phyloP scores from a whole-genome alignment of 2,113 vertebrate species.

The Cariama cristata region DNA sequence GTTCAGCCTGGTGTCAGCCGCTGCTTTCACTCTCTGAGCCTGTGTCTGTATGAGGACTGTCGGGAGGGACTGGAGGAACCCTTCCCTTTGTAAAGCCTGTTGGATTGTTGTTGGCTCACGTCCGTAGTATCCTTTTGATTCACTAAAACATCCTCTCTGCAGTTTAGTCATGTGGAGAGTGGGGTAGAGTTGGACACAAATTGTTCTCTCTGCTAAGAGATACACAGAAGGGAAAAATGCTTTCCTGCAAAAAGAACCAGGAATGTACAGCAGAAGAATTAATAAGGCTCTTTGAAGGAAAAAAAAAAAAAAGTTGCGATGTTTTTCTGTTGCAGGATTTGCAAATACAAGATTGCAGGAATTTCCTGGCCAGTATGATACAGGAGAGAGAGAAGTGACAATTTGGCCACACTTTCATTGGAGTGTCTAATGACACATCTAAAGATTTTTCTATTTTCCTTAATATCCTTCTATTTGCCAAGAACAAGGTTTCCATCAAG shows the following conservation, averaged over 20 bases:
- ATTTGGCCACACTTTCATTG: background rate
- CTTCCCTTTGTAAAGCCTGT: background rate
- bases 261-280: background rate
- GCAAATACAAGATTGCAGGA: background rate
- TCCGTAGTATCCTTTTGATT: background rate
- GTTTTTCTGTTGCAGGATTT: background rate
- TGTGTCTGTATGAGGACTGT: background rate
- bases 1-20: background rate
- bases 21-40: background rate
- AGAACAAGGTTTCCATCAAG: slow-evolving; percentile 26
- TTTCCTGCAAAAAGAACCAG: background rate
- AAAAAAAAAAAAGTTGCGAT: background rate
- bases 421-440: background rate
- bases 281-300: background rate
- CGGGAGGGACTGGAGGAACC: background rate
- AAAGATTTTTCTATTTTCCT: slow-evolving; percentile 44
- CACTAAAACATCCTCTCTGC: background rate
- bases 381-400: background rate
- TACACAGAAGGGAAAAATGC: background rate
- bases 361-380: background rate
- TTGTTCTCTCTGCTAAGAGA: slow-evolving; percentile 3
- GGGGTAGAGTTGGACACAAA: slow-evolving; percentile 10
- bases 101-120: background rate
- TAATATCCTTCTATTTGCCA: slow-evolving; percentile 33
- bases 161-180: background rate